These are phyloP conservation scores for Epistrophella euchroma DNA, from an alignment of 2,888 invertebrate species.

Conservation along the genomic window DNA sequence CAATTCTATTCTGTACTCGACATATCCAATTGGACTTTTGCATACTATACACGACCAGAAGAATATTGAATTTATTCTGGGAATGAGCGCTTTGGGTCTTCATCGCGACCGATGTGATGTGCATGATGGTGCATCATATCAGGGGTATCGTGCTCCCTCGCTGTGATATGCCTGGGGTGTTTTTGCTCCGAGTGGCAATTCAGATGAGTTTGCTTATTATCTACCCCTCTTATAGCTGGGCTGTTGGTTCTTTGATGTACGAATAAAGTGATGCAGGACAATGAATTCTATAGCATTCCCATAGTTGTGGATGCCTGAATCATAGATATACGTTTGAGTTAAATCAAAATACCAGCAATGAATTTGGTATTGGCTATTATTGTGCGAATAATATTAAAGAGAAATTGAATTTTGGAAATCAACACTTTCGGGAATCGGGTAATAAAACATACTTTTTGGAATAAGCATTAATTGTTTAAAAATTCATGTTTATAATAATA, in stretches of 20 bases:
- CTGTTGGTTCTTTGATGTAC: conserved; percentile 26
- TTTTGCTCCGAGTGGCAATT: conserved; percentile 59
- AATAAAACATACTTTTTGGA: no score
- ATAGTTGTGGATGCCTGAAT: conserved; percentile 3
- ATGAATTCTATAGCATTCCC: neutral
- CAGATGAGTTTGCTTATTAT: conserved; percentile 53
- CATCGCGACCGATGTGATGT: conserved; percentile 28
- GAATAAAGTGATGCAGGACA: conserved; percentile 24
- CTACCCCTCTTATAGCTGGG: conserved; percentile 23
- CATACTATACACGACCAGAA: conserved; percentile 17
- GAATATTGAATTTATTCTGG: conserved; percentile 40
- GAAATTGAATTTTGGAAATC: no score
- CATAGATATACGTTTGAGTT: neutral
- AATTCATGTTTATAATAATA: no score
- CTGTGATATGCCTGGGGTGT: conserved; percentile 28
- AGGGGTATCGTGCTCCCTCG: neutral
- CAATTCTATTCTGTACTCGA: conserved; percentile 14
- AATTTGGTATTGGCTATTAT: conserved; percentile 3
- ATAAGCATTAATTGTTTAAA: no score
- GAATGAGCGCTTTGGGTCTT: neutral
- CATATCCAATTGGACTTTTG: conserved; percentile 33
- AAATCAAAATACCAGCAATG: conserved; percentile 10
- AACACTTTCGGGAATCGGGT: no score
- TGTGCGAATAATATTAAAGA: neutral
- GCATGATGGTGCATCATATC: conserved; percentile 10